Base-by-base conservation (phyloP, 1,140 invertebrate species). In the Eumeta japonica region DNA sequence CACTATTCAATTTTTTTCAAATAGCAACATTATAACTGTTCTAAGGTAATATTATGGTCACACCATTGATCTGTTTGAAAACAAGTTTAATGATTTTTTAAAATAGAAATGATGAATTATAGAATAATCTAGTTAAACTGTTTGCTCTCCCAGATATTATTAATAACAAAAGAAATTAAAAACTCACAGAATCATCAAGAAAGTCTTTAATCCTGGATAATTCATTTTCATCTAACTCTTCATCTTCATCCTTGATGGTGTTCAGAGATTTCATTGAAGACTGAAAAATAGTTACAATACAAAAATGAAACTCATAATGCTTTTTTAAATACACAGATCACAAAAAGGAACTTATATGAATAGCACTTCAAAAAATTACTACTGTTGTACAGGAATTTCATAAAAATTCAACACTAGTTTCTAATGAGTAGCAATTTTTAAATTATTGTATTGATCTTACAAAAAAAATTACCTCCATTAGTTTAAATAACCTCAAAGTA, bases 161-260 rank as follows among this genome's bases (percentile, higher is more conserved):
- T 10, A 14, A 33, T 11, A 16, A 15, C 4, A 32, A 27, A 14
- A 39, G 24, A 24, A 7, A 35, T 18, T 24, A 50, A 27, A 16
- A 10, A 13, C 56, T 62, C 28, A 73, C 68, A 16, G 68, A 50
- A 37, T 73, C 64, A 30, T 73, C 66, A 31, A 73, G 41, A 36
- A 66, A 61, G 35, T 73, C 68, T 39, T 71, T 73, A 16, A 73
- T 63, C 38, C 50, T 62, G 0, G 56, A 46, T 28, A 73, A 28
- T 35, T 73, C 68, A 9, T 27, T 60, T 0, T 73, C 68, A 19
- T 73, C 68, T 0, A 71, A 31, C 2, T 73, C 64, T 3, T 68
- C 66, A 0, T 65, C 62, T 7, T 65, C 66, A 0, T 68, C 64
- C 14, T 59, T 68, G 12, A 59, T 56, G 37, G 55, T 62, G 16